Conservation (phyloP, 2,797 vertebrate genomes). For the Macroramphosus scolopax region DNA sequence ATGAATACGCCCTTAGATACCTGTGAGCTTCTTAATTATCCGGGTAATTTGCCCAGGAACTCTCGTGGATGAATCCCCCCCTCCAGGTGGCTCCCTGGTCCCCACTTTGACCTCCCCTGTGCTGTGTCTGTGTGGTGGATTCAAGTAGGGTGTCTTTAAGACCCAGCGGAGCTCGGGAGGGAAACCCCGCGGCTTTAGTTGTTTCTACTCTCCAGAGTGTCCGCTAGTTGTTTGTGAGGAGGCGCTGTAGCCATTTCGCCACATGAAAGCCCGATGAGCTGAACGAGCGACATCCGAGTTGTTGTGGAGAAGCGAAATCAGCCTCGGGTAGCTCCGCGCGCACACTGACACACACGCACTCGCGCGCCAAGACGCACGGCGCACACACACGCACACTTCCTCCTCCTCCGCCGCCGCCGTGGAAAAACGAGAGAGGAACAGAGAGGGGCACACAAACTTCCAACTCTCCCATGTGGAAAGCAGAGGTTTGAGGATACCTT, state of each 20-base stretch:
- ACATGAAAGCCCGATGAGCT: slow-evolving; percentile 74
- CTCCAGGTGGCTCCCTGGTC: slow-evolving; percentile 5
- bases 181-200: slow-evolving; percentile 75
- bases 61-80: slow-evolving; percentile 2
- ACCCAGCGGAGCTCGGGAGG: slow-evolving; percentile 77
- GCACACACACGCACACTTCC: slow-evolving; percentile 59
- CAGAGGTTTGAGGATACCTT: slow-evolving; percentile 62
- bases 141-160: slow-evolving; percentile 70
- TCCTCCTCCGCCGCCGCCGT: slow-evolving; percentile 62
- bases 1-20: no score
- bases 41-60: no score
- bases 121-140: slow-evolving; percentile 15
- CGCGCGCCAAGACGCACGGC: slow-evolving; percentile 50
- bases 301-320: slow-evolving; percentile 59
- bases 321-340: slow-evolving; percentile 66
- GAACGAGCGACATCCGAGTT: slow-evolving; percentile 71
- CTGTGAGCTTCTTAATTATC: no score
- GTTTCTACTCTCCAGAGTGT: slow-evolving; percentile 77
- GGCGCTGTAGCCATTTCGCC: slow-evolving; percentile 81
- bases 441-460: slow-evolving; percentile 68
- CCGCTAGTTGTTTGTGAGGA: slow-evolving; percentile 80
- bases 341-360: slow-evolving; percentile 33
- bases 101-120: slow-evolving; percentile 20
- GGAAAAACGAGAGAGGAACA: slow-evolving; percentile 44
- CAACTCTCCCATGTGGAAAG: slow-evolving; percentile 76